Base-by-base conservation (phyloP, 2,888 invertebrate species). In the Drosophila paucipuncta region DNA sequence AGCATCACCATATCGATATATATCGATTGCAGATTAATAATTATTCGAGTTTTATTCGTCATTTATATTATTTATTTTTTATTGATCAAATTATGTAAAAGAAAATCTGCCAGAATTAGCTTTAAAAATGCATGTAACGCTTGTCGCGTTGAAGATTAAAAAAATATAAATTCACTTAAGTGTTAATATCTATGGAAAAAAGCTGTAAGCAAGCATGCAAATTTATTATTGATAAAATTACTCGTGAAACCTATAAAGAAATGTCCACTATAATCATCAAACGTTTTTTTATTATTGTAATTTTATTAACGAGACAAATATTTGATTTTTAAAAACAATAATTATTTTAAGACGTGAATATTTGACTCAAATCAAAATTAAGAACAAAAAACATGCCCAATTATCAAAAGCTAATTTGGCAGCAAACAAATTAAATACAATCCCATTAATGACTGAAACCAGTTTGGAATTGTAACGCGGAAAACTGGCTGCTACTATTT, bases 401-500 rank as follows among this genome's bases (percentile, higher is more conserved):
- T 62, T 63, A 68, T 68, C 54, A 50, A 60, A 67, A 64, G 11
- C 37, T 16, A 50, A 66, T 63, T 54, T 22, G 33, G 13, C 47
- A 64, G 53, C 60, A 59, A n/a, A 39, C 37, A 61, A 63, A 66
- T 58, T 18, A 30, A 60, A 63, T 52, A 28, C 62, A 58, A 57
- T 2, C 33, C 54, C 25, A 71, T 67, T 31, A 18, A 61, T 61
- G 43, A 16, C 39, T 57, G 25, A 58, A 78, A 84, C 73, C 68
- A 71, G 84, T 73, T 81, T 54, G 60, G 30, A 52, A 55, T 37
- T 53, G 43, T n/a, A 43, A 11, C 41, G 33, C 59, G 78, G 63
- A 83, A 88, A 85, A 80, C 78, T 70, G 16, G 25, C 47, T 49
- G 68, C 30, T 39, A 30, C 22, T 54, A 30, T 22, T 31, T 65